Percentiles rank a stretch among this genome's conserved stretches.
These are phyloP conservation scores for Bugulina stolonifera DNA, from an alignment of 2,888 invertebrate species.

Conservation along the genomic window DNA sequence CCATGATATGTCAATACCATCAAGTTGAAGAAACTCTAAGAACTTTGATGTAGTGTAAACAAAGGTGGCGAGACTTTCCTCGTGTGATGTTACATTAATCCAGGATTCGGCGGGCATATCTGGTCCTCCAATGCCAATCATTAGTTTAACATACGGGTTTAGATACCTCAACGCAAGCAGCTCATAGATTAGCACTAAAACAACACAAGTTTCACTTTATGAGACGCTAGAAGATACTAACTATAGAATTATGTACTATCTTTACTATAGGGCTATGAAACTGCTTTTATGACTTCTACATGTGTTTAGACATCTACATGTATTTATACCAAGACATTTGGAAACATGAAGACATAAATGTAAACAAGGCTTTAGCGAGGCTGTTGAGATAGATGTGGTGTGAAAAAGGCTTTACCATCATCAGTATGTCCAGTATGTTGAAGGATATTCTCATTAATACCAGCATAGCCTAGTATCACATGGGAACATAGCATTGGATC, in stretches of 20 bases:
- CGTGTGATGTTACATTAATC: slow-evolving; percentile 10
- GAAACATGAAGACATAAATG: too few species aligned
- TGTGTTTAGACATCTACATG: too few species aligned
- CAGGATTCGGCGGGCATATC: neutral
- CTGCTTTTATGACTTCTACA: too few species aligned
- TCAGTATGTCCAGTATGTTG: slow-evolving; percentile 2
- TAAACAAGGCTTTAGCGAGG: too few species aligned
- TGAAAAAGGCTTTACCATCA: too few species aligned
- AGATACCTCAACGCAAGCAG: neutral
- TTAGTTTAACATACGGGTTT: slow-evolving; percentile 7
- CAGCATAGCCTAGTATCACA: slow-evolving; percentile 11
- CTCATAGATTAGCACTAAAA: slow-evolving; percentile 25
- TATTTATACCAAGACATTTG: too few species aligned
- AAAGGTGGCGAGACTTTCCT: slow-evolving; percentile 1
- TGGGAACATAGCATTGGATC: slow-evolving; percentile 7
- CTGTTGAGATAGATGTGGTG: too few species aligned
- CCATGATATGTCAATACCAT: slow-evolving; percentile 12
- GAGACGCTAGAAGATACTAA: too few species aligned
- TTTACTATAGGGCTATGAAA: too few species aligned
- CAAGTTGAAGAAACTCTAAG: neutral
- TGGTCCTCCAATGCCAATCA: slow-evolving; percentile 11
- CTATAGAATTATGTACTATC: too few species aligned
- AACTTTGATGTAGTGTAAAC: slow-evolving; percentile 3
- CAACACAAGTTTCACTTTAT: too few species aligned
- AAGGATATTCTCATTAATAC: neutral